Evolutionary conservation across 2,888 invertebrate genomes (phyloP).

Genomic region (Drosophila formosana): DNA sequence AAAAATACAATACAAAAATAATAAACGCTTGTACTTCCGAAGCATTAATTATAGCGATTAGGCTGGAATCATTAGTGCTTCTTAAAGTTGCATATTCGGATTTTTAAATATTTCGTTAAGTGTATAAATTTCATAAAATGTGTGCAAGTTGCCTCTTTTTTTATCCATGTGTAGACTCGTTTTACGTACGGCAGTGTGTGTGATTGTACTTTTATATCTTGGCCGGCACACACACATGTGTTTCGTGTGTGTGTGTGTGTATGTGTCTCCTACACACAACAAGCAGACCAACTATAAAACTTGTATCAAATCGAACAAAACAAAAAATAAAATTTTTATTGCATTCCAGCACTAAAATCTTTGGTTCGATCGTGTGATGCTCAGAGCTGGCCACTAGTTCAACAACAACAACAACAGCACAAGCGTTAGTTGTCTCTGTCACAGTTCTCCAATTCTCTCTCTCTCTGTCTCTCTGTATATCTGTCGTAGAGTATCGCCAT

Average conservation of each 20-base stretch:
- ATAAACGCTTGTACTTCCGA: too few relatives aligned
- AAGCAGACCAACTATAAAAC: slow-evolving; percentile 78
- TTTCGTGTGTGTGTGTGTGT: slow-evolving; percentile 33
- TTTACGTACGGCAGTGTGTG: slow-evolving; percentile 28
- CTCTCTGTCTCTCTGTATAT: slow-evolving; percentile 1
- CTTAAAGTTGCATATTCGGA: too few relatives aligned
- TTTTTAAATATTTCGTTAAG: slow-evolving; percentile 13
- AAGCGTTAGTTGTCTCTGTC: slow-evolving; percentile 31
- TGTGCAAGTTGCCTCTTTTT: slow-evolving; percentile 34
- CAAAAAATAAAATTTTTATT: slow-evolving; percentile 76
- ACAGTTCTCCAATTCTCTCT: slow-evolving; percentile 24
- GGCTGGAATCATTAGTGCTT: too few relatives aligned
- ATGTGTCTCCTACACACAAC: slow-evolving; percentile 76
- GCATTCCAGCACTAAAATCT: slow-evolving; percentile 80
- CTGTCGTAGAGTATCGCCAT: slow-evolving; percentile 63
- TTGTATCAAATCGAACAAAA: slow-evolving; percentile 81
- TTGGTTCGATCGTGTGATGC: slow-evolving; percentile 72
- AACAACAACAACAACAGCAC: slow-evolving; percentile 18
- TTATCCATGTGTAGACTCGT: slow-evolving; percentile 40
- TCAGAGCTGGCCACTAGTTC: slow-evolving; percentile 57
- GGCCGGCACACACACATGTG: slow-evolving; percentile 23
- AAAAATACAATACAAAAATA: too few relatives aligned
- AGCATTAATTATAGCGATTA: too few relatives aligned
- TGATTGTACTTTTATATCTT: slow-evolving; percentile 32
- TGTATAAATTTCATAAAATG: slow-evolving; percentile 33